Percentiles rank a stretch among this genome's conserved stretches.
Conservation (phyloP, 2,797 vertebrate genomes). For the Sebastes aleutianus region DNA sequence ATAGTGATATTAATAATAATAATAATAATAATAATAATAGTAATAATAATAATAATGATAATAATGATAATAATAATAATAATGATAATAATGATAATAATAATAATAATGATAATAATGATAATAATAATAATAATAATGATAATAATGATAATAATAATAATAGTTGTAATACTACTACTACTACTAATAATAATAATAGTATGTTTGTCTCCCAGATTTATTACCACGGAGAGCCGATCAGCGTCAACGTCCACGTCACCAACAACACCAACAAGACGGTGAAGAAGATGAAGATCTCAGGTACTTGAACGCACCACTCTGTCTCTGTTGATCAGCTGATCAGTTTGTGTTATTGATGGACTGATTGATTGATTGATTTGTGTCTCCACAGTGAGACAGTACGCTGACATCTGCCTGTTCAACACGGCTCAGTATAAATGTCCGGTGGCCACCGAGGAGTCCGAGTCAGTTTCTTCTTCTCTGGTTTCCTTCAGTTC, state of each 20-base stretch:
- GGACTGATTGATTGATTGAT: fast-evolving
- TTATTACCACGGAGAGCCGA: slow-evolving; percentile 97
- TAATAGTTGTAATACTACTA: neutral
- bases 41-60: fast-evolving
- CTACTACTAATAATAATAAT: neutral
- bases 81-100: too few species aligned
- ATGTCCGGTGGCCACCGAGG: slow-evolving; percentile 92
- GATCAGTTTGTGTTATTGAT: neutral
- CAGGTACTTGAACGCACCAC: slow-evolving; percentile 75
- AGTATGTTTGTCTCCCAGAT: slow-evolving; percentile 78
- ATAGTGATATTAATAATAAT: too few species aligned
- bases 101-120: too few species aligned
- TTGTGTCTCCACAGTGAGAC: slow-evolving; percentile 85
- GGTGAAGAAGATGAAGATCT: slow-evolving; percentile 97
- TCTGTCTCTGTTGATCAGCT: neutral
- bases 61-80: too few species aligned
- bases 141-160: neutral
- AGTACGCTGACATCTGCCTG: slow-evolving; percentile 96
- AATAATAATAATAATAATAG: too few species aligned
- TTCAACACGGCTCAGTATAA: slow-evolving; percentile 99
- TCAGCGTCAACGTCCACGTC: slow-evolving; percentile 95
- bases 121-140: neutral
- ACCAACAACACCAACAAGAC: slow-evolving; percentile 99
- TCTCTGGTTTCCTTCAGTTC: neutral
- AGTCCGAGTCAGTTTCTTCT: slow-evolving; percentile 89